These are phyloP conservation scores for Eonycteris spelaea DNA, from an alignment of 2,113 vertebrate genomes.

Conservation along the genomic window DNA sequence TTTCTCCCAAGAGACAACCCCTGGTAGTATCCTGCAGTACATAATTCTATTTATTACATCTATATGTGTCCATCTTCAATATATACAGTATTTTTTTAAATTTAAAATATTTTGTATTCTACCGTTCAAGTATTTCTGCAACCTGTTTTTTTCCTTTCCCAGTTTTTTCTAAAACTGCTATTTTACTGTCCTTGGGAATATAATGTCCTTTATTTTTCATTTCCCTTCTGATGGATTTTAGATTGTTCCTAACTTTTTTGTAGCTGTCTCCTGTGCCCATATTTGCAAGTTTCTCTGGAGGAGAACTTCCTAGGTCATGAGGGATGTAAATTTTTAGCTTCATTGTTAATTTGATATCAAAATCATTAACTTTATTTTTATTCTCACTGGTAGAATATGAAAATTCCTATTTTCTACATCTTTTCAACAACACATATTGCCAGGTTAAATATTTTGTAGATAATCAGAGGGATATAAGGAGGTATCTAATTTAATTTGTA, in stretches of 20 bases:
- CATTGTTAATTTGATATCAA: background rate
- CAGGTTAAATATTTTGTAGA: background rate
- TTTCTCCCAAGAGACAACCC: background rate
- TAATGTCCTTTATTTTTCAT: background rate
- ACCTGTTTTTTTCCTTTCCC: background rate
- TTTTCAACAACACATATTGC: background rate
- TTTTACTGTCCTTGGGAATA: background rate
- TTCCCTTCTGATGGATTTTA: background rate
- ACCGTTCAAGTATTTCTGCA: background rate
- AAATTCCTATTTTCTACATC: background rate
- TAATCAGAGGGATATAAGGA: background rate
- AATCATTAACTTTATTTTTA: background rate
- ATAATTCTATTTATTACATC: background rate
- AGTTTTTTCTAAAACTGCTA: conserved; percentile 1
- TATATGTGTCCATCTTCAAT: background rate
- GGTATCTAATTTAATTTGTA: background rate
- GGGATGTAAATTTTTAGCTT: background rate
- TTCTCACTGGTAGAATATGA: background rate
- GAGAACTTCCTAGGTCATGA: background rate
- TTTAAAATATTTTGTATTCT: background rate
- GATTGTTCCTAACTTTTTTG: background rate
- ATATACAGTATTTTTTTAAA: background rate
- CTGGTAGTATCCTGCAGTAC: background rate
- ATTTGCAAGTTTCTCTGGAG: background rate
- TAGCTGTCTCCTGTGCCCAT: background rate